Evolutionary conservation across 2,888 invertebrate genomes (phyloP).

Genomic region (Machimus atricapillus): DNA sequence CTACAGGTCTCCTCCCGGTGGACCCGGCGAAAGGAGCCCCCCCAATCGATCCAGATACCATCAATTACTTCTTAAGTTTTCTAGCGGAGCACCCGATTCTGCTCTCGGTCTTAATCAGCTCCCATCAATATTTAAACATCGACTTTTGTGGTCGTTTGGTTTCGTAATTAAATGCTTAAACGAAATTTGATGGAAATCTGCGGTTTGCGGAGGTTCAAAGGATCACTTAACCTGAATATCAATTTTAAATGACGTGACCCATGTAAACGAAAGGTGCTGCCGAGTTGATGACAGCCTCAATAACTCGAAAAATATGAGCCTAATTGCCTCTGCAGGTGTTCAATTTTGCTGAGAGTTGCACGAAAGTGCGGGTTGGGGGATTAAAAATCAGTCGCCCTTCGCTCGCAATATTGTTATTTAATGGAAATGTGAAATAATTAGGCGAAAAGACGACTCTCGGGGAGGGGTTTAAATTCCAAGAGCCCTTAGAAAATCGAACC

Average conservation of each 20-base stretch:
- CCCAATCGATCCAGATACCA: slow-evolving; percentile 3
- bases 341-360: background rate
- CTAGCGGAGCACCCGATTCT: background rate
- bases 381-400: too few relatives aligned
- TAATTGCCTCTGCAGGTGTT: background rate
- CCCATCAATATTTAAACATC: slow-evolving; percentile 20
- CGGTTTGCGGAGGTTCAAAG: slow-evolving; percentile 6
- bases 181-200: slow-evolving; percentile 1
- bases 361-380: background rate
- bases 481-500: background rate
- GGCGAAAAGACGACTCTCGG: background rate
- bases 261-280: background rate
- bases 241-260: background rate
- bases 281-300: background rate
- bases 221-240: slow-evolving; percentile 12
- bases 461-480: background rate
- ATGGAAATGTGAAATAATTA: background rate
- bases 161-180: slow-evolving; percentile 16
- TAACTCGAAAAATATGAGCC: background rate
- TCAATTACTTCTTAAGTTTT: slow-evolving; percentile 27
- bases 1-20: background rate
- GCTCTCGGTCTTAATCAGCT: background rate
- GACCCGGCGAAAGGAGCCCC: background rate
- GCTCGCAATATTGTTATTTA: background rate
- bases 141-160: slow-evolving; percentile 5